A percentile compares a stretch with the other conserved stretches of the same genome.
These are phyloP conservation scores for Cryptoblepharus egeriae DNA, from an alignment of 2,797 vertebrate genomes.

Conservation along the genomic window DNA sequence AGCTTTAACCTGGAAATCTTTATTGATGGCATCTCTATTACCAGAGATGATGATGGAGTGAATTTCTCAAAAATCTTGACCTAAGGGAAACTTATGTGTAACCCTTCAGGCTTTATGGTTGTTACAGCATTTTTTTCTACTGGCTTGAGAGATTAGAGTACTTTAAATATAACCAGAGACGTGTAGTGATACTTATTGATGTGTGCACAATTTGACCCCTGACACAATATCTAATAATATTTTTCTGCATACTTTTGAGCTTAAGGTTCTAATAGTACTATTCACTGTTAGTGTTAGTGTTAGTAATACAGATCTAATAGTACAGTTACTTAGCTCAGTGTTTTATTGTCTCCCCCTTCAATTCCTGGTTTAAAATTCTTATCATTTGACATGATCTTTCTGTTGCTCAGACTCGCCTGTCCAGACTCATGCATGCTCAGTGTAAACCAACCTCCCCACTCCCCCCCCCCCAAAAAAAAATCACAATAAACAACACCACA, in stretches of 20 bases:
- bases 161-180: background rate
- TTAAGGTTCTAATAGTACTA: slow-evolving; percentile 23
- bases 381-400: slow-evolving; percentile 41
- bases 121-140: background rate
- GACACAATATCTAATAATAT: background rate
- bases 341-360: background rate
- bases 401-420: slow-evolving; percentile 29
- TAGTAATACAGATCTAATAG: too few relatives aligned
- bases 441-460: background rate
- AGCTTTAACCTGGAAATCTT: background rate
- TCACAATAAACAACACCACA: background rate
- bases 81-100: background rate
- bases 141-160: background rate
- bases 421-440: background rate
- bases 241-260: background rate
- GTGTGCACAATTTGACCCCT: background rate
- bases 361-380: slow-evolving; percentile 55
- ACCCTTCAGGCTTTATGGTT: background rate
- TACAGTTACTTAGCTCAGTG: too few relatives aligned
- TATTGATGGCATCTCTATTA: too few relatives aligned
- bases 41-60: background rate
- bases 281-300: too few relatives aligned
- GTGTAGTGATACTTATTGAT: background rate
- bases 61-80: background rate
- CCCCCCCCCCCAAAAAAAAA: accelerated